phyloP scores from a whole-genome alignment of 2,888 invertebrate genomes.

The Prenolepis imparis region DNA sequence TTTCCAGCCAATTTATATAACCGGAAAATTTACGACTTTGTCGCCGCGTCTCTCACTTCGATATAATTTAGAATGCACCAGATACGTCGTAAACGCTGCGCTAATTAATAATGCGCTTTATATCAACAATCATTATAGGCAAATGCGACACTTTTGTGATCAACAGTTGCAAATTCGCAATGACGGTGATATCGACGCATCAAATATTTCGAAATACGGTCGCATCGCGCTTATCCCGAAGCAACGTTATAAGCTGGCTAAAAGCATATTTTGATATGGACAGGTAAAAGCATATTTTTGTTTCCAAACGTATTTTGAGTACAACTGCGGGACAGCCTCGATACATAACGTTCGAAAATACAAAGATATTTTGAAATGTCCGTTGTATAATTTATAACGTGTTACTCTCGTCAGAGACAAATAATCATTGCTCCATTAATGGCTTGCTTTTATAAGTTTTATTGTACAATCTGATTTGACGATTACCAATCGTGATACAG shows the following conservation, averaged over 20 bases:
- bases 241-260: constrained; percentile 37
- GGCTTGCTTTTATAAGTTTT: constrained; percentile 38
- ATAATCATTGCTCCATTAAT: constrained; percentile 22
- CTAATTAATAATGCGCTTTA: constrained; percentile 69
- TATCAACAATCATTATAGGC: constrained; percentile 66
- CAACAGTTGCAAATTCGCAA: constrained; percentile 43
- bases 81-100: constrained; percentile 53
- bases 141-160: constrained; percentile 55
- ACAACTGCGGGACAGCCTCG: neutral
- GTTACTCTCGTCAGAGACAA: neutral
- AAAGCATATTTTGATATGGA: constrained; percentile 50
- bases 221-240: constrained; percentile 38
- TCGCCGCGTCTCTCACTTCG: constrained; percentile 50
- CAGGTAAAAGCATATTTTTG: constrained; percentile 56
- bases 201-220: constrained; percentile 35
- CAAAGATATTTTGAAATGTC: constrained; percentile 46
- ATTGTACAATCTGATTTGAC: neutral
- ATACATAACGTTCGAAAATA: constrained; percentile 1
- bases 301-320: constrained; percentile 31
- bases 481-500: neutral
- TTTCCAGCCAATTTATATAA: constrained; percentile 31
- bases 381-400: constrained; percentile 28
- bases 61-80: constrained; percentile 64
- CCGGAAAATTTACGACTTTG: constrained; percentile 49
- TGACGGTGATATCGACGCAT: constrained; percentile 5